phyloP scores from a whole-genome alignment of 1,140 invertebrate genomes.

The Limonius californicus region DNA sequence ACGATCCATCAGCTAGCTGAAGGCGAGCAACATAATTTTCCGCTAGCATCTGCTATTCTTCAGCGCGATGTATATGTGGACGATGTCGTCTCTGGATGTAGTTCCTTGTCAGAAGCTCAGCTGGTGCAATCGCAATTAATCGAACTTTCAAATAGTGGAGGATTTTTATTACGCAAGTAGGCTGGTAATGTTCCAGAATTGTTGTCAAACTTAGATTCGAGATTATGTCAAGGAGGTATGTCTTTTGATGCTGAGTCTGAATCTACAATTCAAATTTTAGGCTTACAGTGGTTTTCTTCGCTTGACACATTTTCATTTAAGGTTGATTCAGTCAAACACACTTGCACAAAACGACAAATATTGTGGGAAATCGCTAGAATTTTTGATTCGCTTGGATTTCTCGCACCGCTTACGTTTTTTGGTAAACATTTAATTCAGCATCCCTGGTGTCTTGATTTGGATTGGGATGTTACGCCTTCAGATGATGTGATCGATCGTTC shows the following conservation, averaged over 20 bases:
- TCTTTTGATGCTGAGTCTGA: too few relatives aligned
- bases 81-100: not conserved
- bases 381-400: not conserved
- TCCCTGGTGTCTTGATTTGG: not conserved
- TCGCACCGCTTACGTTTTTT: not conserved
- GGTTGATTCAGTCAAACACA: too few relatives aligned
- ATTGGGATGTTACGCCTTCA: not conserved
- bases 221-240: too few relatives aligned
- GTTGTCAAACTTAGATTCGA: too few relatives aligned
- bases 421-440: not conserved
- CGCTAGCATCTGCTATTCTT: not conserved
- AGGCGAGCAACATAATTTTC: not conserved
- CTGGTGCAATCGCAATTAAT: not conserved
- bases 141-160: too few relatives aligned
- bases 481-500: not conserved
- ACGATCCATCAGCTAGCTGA: not conserved
- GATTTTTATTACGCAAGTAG: too few relatives aligned
- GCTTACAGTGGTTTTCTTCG: too few relatives aligned
- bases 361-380: not conserved
- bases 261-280: not conserved
- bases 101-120: not conserved
- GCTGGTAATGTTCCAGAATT: too few relatives aligned
- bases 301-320: too few relatives aligned
- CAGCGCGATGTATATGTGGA: not conserved
- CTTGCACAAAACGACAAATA: not conserved